phyloP scores from a whole-genome alignment of 2,888 invertebrate species.

The Drosophila eohydei region DNA sequence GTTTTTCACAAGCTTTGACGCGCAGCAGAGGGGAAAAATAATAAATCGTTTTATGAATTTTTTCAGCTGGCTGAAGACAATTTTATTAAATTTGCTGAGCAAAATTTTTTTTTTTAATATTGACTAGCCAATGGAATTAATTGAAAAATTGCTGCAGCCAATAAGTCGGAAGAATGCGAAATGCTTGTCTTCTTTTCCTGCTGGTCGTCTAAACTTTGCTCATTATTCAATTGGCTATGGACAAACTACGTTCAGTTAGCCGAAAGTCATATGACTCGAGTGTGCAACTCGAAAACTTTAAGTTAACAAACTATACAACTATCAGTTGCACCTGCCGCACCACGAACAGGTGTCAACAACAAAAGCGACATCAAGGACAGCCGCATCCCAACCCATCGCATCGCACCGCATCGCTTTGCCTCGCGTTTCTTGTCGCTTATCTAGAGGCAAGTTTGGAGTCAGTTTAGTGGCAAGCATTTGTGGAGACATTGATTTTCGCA shows the following conservation, averaged over 20 bases:
- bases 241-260: constrained; percentile 8
- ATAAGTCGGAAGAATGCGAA: constrained; percentile 19
- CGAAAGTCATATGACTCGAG: constrained; percentile 31
- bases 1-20: neutral
- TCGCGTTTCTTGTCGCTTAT: constrained; percentile 37
- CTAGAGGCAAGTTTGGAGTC: constrained; percentile 42
- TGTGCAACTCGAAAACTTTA: constrained; percentile 56
- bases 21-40: neutral
- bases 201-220: constrained; percentile 44
- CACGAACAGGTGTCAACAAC: constrained; percentile 50
- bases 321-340: constrained; percentile 18
- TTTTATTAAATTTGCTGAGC: constrained; percentile 51
- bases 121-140: constrained; percentile 31
- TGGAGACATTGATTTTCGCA: constrained; percentile 29
- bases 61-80: constrained; percentile 6
- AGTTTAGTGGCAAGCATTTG: constrained; percentile 24
- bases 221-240: constrained; percentile 44
- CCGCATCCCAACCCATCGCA: neutral
- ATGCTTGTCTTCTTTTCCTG: constrained; percentile 1
- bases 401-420: constrained; percentile 5
- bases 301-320: constrained; percentile 5
- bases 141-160: constrained; percentile 39
- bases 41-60: constrained; percentile 25
- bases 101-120: constrained; percentile 5
- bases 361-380: neutral